A percentile compares a stretch with the other conserved stretches of the same genome.
Evolutionary conservation across 2,797 vertebrate species (phyloP).

Genomic region (Myiothlypis coronata): DNA sequence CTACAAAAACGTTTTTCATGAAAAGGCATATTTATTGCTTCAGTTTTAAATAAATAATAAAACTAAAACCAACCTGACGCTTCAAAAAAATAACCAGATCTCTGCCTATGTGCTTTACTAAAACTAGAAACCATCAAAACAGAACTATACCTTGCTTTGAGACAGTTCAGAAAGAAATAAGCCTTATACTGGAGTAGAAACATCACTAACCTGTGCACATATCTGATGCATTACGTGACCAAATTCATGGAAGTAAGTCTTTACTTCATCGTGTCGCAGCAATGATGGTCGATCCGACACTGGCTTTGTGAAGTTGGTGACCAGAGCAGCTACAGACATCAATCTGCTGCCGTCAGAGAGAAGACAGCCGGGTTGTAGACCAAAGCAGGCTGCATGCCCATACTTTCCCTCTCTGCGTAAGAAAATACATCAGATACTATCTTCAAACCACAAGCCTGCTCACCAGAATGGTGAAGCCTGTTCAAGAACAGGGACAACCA

Average conservation of each 20-base stretch:
- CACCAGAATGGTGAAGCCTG: neutral
- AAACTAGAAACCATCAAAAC: neutral
- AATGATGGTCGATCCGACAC: conserved; percentile 78
- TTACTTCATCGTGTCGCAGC: conserved; percentile 90
- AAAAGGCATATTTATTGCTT: neutral
- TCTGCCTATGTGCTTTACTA: neutral
- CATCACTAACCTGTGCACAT: conserved; percentile 85
- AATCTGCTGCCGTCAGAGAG: conserved; percentile 83
- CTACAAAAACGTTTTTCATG: neutral
- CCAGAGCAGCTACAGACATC: conserved; percentile 88
- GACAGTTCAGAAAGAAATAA: neutral
- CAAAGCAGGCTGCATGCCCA: conserved; percentile 93
- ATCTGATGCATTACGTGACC: conserved; percentile 96
- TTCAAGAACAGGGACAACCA: neutral
- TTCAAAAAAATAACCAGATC: neutral
- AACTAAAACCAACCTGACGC: rapidly evolving
- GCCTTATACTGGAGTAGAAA: neutral
- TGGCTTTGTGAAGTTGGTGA: conserved; percentile 90
- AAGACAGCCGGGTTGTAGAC: conserved; percentile 87
- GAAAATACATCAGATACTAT: conserved; percentile 12
- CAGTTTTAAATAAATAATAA: neutral
- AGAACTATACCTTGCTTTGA: neutral
- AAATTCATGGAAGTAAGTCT: conserved; percentile 96
- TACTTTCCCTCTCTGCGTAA: conserved; percentile 89
- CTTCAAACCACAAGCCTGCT: neutral